These are phyloP conservation scores for Pan troglodytes DNA, from an alignment of 2,113 vertebrate genomes.

Conservation along the genomic window NHGRI_mPanTro3-v2.1_pri NC_072413.2:101836001-101836500, in stretches of 20 bases:
- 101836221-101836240: background rate
- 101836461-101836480: background rate
- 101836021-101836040: background rate
- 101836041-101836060: background rate
- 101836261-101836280: background rate
- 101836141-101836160: slow-evolving; percentile 23
- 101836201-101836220: background rate
- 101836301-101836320: background rate
- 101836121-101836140: background rate
- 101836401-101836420: background rate
- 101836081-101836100: background rate
- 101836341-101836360: background rate
- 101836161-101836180: background rate
- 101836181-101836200: background rate
- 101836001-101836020: background rate
- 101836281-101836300: background rate
- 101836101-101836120: background rate
- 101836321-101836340: slow-evolving; percentile 13
- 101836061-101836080: background rate
- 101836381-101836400: background rate
- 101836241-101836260: background rate
- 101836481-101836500: background rate
- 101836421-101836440: background rate
- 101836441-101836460: background rate
- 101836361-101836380: background rate